phyloP scores from a whole-genome alignment of 2,888 invertebrate species.

The Pseudeuparius sepicola region DNA sequence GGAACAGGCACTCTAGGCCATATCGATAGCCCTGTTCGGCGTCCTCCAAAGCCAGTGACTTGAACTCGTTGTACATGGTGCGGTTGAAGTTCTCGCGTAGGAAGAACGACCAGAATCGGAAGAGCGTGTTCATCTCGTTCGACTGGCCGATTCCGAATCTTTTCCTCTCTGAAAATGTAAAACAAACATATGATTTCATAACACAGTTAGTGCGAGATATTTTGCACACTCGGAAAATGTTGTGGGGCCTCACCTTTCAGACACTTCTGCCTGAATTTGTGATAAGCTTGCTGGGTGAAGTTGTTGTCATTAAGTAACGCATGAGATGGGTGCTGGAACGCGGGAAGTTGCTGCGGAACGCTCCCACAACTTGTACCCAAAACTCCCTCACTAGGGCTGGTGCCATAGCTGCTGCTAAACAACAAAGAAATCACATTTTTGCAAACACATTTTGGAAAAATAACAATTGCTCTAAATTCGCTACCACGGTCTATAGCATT shows the following conservation, averaged over 20 bases:
- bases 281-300: slow-evolving; percentile 96
- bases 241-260: slow-evolving; percentile 59
- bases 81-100: slow-evolving; percentile 95
- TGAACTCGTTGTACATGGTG: slow-evolving; percentile 97
- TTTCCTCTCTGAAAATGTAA: slow-evolving; percentile 66
- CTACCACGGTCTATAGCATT: background rate
- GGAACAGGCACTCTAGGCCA: slow-evolving; percentile 78
- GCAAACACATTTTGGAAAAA: too few species aligned
- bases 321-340: slow-evolving; percentile 95
- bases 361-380: slow-evolving; percentile 67
- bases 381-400: slow-evolving; percentile 56
- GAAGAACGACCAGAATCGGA: slow-evolving; percentile 99
- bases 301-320: slow-evolving; percentile 90
- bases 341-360: slow-evolving; percentile 71
- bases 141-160: slow-evolving; percentile 89
- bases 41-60: slow-evolving; percentile 86
- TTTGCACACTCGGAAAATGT: background rate
- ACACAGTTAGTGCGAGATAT: background rate
- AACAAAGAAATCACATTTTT: slow-evolving; percentile 10
- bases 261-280: slow-evolving; percentile 90
- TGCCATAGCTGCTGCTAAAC: slow-evolving; percentile 65
- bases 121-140: slow-evolving; percentile 98
- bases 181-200: slow-evolving; percentile 7
- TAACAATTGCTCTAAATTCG: background rate
- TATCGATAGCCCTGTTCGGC: slow-evolving; percentile 82